Conservation (phyloP, 2,797 vertebrate genomes). For the Ispidina picta region DNA sequence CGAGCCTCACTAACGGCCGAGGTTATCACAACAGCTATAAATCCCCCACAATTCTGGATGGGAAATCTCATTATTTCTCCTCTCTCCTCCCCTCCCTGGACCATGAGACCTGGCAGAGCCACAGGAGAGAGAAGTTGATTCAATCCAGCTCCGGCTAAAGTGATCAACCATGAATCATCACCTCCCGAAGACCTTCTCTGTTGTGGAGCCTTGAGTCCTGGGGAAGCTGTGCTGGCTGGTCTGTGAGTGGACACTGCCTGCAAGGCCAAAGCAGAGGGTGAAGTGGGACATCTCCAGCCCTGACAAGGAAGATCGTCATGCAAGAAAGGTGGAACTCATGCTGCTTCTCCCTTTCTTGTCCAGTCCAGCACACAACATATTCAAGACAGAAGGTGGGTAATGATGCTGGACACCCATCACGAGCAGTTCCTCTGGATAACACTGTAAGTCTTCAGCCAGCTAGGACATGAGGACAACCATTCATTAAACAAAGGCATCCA, state of each 20-base stretch:
- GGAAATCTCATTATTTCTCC: slow-evolving; percentile 75
- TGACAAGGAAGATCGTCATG: fast-evolving
- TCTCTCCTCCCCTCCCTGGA: slow-evolving; percentile 48
- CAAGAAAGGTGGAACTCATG: not conserved
- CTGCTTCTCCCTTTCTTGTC: not conserved
- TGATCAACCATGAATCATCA: slow-evolving; percentile 61
- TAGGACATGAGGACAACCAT: not conserved
- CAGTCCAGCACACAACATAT: not conserved
- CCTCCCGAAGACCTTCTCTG: slow-evolving; percentile 3
- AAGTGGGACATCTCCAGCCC: not conserved
- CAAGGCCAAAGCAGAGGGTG: not conserved
- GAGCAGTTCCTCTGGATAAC: not conserved
- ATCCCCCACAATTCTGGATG: slow-evolving; percentile 80
- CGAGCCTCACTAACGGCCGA: slow-evolving; percentile 50
- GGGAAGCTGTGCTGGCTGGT: not conserved
- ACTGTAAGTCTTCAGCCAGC: not conserved
- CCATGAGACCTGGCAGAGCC: slow-evolving; percentile 64
- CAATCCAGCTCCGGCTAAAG: slow-evolving; percentile 49
- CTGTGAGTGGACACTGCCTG: not conserved
- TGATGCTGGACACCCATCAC: not conserved
- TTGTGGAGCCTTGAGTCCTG: not conserved
- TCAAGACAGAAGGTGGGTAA: not conserved
- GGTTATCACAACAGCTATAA: slow-evolving; percentile 92
- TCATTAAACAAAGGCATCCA: not conserved
- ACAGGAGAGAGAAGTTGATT: slow-evolving; percentile 54